Evolutionary conservation across 92 coral and sea anemone species (phyloP), one percentile per base, ranked within the genome.

Genomic region (Virgularia gustaviana): DNA sequence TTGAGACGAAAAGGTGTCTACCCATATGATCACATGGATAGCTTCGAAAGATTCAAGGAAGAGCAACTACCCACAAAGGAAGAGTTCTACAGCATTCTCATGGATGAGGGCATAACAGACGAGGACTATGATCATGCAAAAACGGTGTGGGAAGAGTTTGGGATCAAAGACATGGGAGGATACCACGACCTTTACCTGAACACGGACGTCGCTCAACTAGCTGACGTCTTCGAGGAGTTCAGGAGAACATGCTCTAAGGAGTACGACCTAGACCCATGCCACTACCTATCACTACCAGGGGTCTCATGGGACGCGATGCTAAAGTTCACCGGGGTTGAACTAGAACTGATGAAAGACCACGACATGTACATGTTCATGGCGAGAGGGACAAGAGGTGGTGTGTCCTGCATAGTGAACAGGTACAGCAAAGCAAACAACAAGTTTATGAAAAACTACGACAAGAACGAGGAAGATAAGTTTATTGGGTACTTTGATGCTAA

Each of bases 401-500:
- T 65, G 0, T 13, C 31, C 49, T 38, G 11, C 2, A 65, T 65
- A 36, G 28, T 25, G 0, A 24, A 65, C 10, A 22, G 72, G 18
- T 44, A 75, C 43, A 58, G 70, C 0, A 41, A 39, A 23, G 71
- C 71, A 2, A 74, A 74, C 4, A 59, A 74, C 13, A 5, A 60
- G 36, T 74, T 58, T 45, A 52, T 55, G 31, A 71, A 71, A 36
- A 18, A 9, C 13, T 60, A 41, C 12, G 59, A 41, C 19, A 16
- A 39, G 3, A 39, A 5, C 9, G 30, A 59, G n/a, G 65, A 65
- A 2, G 19, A 39, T 19, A 76, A 51, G 33, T 65, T 23, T 30
- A 77, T 49, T 20, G 49, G 36, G 72, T 75, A 65, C 44, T 44
- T 77, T 0, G 75, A 77, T 37, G 75, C 67, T 20, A 65, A 77